These are phyloP conservation scores for Eristalis arbustorum DNA, from an alignment of 2,888 invertebrate species.

Conservation along the genomic window DNA sequence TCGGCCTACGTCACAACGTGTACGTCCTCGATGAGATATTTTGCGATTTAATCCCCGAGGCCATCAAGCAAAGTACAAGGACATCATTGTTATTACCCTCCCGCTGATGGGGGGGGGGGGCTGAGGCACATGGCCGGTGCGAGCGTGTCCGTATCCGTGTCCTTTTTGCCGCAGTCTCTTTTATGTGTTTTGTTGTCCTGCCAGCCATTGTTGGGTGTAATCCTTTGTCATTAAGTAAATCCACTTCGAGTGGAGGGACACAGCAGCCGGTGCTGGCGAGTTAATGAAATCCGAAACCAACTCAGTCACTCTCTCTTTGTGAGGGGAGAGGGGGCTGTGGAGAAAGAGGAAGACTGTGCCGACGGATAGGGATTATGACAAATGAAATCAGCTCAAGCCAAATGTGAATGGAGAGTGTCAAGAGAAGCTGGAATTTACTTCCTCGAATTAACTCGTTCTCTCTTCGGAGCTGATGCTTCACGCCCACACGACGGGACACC, in stretches of 20 bases:
- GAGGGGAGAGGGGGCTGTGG: not conserved
- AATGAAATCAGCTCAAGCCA: not conserved
- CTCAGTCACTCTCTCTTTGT: not conserved
- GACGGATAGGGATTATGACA: not conserved
- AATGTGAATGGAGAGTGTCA: not conserved
- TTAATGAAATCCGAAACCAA: slow-evolving; percentile 4
- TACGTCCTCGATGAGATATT: not conserved
- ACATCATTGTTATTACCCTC: slow-evolving; percentile 5
- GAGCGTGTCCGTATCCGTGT: not conserved
- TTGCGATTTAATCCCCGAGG: not conserved
- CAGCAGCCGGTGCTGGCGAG: not conserved
- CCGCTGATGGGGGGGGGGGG: not conserved
- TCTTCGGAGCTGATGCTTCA: not conserved
- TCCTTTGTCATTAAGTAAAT: slow-evolving; percentile 12
- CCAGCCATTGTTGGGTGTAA: not conserved
- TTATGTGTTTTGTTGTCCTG: not conserved
- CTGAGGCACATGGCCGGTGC: not conserved
- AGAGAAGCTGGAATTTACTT: not conserved
- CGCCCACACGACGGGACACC: not conserved
- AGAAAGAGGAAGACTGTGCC: no score
- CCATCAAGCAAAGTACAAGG: slow-evolving; percentile 5
- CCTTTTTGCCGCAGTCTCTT: not conserved
- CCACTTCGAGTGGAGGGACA: not conserved
- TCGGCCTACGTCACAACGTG: not conserved
- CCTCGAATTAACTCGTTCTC: no score